Percentiles rank a stretch among this genome's conserved stretches.
Conservation (phyloP, 2,797 vertebrate species). For the Helicolenus hilgendorfi region DNA sequence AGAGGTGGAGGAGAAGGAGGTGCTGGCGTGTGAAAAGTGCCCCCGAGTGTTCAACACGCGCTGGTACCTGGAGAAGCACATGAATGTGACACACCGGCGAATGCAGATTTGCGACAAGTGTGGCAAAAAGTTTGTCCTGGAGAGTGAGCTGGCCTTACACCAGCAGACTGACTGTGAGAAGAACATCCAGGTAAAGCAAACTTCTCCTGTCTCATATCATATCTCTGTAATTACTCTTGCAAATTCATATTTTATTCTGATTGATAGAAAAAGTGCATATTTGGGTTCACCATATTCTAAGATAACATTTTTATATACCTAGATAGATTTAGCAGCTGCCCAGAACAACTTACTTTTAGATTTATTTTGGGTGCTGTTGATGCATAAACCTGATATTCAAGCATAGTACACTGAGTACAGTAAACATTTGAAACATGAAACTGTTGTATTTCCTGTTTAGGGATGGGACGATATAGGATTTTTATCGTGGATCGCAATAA, state of each 20-base stretch:
- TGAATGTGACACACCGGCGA: constrained; percentile 98
- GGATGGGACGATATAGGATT: too few species aligned
- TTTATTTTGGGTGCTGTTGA: not conserved
- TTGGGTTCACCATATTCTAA: not conserved
- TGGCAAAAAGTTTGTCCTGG: constrained; percentile 98
- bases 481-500: too few species aligned
- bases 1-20: constrained; percentile 95
- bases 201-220: not conserved
- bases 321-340: not conserved
- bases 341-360: not conserved
- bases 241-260: not conserved
- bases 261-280: not conserved
- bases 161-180: constrained; percentile 99
- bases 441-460: not conserved
- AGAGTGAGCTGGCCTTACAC: constrained; percentile 99
- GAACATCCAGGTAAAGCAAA: constrained; percentile 96
- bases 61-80: constrained; percentile 99
- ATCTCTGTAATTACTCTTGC: not conserved
- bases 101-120: constrained; percentile 99
- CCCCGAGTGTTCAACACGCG: constrained; percentile 98
- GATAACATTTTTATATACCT: not conserved
- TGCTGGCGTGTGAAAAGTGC: constrained; percentile 98
- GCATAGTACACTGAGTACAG: not conserved
- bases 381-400: not conserved
- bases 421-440: not conserved